Evolutionary conservation across 2,888 invertebrate genomes (phyloP).

Genomic region (Cephonodes hylas): DNA sequence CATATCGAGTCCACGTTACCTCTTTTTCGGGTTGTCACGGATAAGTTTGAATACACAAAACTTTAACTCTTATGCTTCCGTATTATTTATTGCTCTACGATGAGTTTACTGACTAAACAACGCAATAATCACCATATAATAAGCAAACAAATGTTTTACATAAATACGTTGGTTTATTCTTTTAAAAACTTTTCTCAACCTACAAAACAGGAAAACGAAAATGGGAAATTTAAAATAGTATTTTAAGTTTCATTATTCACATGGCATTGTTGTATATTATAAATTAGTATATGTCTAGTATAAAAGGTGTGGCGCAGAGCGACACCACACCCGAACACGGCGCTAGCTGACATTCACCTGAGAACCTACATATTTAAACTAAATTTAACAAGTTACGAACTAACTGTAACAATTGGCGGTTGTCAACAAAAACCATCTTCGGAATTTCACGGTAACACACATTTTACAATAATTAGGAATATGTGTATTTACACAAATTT

Average conservation of each 20-base stretch:
- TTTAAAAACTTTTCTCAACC: not conserved
- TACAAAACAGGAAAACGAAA: no score
- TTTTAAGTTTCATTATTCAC: not conserved
- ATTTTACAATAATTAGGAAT: conserved; percentile 13
- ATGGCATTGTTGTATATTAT: not conserved
- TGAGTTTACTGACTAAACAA: not conserved
- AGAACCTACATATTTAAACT: conserved; percentile 25
- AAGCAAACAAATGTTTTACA: not conserved
- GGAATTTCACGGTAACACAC: conserved; percentile 19
- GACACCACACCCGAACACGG: conserved; percentile 6
- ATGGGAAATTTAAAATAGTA: not conserved
- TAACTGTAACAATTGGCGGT: conserved; percentile 30
- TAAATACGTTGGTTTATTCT: not conserved
- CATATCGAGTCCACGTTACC: not conserved
- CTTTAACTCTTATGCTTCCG: not conserved
- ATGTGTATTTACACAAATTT: conserved; percentile 9
- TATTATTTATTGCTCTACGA: not conserved
- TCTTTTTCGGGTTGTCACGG: not conserved
- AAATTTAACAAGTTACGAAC: conserved; percentile 22
- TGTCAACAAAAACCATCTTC: conserved; percentile 27
- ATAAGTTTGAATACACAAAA: not conserved
- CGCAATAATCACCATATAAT: not conserved
- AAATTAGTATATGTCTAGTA: not conserved
- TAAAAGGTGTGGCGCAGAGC: not conserved
- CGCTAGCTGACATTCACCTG: conserved; percentile 22